Base-by-base conservation (phyloP, 2,797 vertebrate species). In the Australoheros facetus region DNA sequence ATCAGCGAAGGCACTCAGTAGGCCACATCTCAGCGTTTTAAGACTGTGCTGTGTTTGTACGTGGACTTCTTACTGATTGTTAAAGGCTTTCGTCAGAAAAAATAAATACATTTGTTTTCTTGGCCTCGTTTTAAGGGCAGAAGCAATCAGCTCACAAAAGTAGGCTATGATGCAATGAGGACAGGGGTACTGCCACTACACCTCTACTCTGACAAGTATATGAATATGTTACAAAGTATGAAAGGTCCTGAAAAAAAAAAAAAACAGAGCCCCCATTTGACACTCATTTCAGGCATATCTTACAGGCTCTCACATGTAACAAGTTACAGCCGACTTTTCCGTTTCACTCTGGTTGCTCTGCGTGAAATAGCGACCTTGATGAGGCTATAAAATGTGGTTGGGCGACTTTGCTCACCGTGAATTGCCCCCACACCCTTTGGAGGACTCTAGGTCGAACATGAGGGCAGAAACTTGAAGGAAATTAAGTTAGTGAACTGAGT, bases 401-500 rank as follows among this genome's bases (percentile, higher is more conserved):
- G 89, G 77, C 62, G 88, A 87, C 87, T 95, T 82, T 90, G 77
- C 82, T 85, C 86, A 57, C 90, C 81, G 81, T 93, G 91, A 91
- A 94, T 93, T 93, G 87, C 90, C 87, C 64, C 91, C 72, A 92
- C 87, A 93, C 92, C 91, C 93, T 95, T 91, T 93, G 78, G 82
- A 60, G 74, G 60, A 74, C 76, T 89, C 78, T 84, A 59, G 82
- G 81, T 87, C 79, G 56, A 92, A 92, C 92, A 92, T 83, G 88
- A 86, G 89, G 91, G 79, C 82, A 83, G 87, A 84, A 76, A 64
- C 70, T 86, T 83, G 76, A 88, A 93, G 95, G 96, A 96, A 96
- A 96, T 96, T 91, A 91, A 95, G 94, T 95, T 90, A 94, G 93
- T 95, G 94, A 93, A 95, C 60, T 95, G 95, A 94, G 91, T 77